Base-by-base conservation (phyloP, 2,797 vertebrate genomes). In the Catostomus latipinnis region DNA sequence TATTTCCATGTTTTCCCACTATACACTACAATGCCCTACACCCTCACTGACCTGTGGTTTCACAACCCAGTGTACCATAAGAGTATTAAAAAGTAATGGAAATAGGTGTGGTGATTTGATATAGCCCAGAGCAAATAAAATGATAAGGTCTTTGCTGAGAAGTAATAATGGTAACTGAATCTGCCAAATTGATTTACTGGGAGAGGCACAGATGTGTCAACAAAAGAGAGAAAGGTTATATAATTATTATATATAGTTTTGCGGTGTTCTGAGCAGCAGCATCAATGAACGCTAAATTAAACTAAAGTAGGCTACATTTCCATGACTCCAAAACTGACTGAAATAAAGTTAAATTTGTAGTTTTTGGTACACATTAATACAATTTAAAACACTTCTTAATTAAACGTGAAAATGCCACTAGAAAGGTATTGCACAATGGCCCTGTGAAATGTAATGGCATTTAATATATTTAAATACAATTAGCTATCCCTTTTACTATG, bases 81-180 rank as follows among this genome's bases (percentile, higher is more conserved):
- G 6, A 34, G 18, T 61, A 34, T 10, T 14, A 57, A 57, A 58
- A 58, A 48, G 49, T 5, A 71, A 34, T 13, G 11, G 1, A 63
- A 62, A 45, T n/a, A 34, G 76, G 57, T 62, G 76, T 78, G 74
- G 49, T 16, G 8, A 52, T 16, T 46, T 61, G 54, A 61, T 52
- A 77, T 8, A 34, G 16, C 9, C 63, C 16, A 58, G 12, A 71
- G 67, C 49, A 70, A 62, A 71, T 78, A 54, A 62, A n/a, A 13
- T n/a, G 1, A 71, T 46, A 13, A 78, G 45, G 56, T 8, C 45
- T 56, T 7, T 62, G 57, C n/a, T 61, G 48, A 13, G 56, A 61
- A 69, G 34, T 53, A 62, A 46, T 53, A 53, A 71, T 54, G n/a
- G 13, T 52, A 11, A 58, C 2, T n/a, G 74, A n/a, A 18, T 53